A percentile compares a stretch with the other conserved stretches of the same genome.
These are phyloP conservation scores for Lamellibrachia luymesi DNA, from an alignment of 1,140 invertebrate species.

Conservation along the genomic window DNA sequence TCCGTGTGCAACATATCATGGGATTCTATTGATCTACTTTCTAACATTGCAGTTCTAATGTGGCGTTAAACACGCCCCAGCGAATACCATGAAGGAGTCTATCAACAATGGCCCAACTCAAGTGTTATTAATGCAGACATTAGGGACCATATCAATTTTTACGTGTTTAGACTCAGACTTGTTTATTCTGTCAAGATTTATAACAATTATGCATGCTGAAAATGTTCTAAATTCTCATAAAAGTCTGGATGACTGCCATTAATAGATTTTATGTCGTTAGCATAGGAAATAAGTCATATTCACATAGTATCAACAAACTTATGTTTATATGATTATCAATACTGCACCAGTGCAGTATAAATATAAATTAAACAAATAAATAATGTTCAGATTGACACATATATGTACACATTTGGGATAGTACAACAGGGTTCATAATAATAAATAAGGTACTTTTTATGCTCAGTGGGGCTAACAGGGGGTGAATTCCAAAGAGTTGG, in stretches of 20 bases:
- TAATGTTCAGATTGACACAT: not conserved
- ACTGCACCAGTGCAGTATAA: no score
- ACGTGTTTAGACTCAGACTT: not conserved
- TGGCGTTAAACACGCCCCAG: not conserved
- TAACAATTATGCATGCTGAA: not conserved
- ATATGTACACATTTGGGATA: not conserved
- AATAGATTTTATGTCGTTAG: not conserved
- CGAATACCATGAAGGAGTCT: not conserved
- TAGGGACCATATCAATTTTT: not conserved
- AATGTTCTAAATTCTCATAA: not conserved
- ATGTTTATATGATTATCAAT: no score
- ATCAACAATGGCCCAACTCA: not conserved
- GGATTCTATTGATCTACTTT: not conserved
- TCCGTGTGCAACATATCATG: not conserved
- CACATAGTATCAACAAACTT: not conserved
- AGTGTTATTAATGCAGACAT: not conserved
- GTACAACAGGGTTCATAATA: not conserved
- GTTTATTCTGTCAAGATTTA: not conserved
- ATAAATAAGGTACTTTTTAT: not conserved
- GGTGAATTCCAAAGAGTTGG: no score
- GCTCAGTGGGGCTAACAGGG: not conserved
- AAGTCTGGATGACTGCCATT: not conserved
- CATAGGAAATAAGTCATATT: not conserved
- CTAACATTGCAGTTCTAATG: not conserved
- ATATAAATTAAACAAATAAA: not conserved